Conservation (phyloP, 2,888 invertebrate genomes). For the Cantharis rustica region DNA sequence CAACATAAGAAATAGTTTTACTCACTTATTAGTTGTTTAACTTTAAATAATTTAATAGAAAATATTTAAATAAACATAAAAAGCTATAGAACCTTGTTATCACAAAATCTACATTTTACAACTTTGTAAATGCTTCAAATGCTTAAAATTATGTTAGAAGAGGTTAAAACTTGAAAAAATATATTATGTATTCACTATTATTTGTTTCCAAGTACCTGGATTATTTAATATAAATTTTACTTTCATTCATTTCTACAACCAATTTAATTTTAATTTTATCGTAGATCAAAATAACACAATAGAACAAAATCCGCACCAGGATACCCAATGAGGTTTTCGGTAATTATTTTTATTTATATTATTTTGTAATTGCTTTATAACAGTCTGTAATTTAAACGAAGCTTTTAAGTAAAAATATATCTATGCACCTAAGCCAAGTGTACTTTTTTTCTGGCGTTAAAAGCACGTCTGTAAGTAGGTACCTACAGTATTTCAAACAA, state of each 20-base stretch:
- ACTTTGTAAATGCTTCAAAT: background rate
- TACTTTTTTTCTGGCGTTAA: background rate
- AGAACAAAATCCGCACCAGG: background rate
- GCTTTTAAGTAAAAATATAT: too few relatives aligned
- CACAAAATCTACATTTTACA: too few relatives aligned
- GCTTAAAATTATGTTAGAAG: background rate
- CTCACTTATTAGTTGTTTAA: too few relatives aligned
- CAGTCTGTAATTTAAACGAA: background rate
- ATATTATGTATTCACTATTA: background rate
- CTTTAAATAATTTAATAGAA: too few relatives aligned
- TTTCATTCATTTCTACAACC: background rate
- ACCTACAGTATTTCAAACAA: background rate
- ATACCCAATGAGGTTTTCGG: background rate
- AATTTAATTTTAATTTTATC: background rate
- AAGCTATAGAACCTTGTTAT: background rate
- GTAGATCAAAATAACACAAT: background rate
- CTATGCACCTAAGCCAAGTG: background rate
- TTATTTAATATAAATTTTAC: background rate
- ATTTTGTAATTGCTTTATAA: background rate
- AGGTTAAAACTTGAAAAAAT: background rate
- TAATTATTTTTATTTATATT: background rate
- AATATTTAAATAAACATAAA: too few relatives aligned
- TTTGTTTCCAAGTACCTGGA: background rate
- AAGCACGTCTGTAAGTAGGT: background rate
- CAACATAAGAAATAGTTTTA: too few relatives aligned